Evolutionary conservation across 2,797 vertebrate species (phyloP).

Genomic region (Rhinella marina): DNA sequence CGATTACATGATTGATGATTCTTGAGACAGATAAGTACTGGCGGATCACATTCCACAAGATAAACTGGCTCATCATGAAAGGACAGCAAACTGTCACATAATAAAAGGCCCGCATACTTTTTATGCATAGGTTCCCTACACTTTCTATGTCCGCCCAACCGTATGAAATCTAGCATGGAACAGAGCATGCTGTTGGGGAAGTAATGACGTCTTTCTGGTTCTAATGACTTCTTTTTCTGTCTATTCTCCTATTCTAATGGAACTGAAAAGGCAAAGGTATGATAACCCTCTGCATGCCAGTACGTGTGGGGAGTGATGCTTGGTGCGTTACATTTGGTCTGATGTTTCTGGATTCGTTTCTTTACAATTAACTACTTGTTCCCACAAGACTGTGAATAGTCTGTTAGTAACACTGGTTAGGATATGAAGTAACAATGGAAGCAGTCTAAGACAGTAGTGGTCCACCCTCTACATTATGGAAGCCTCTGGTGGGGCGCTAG

Average conservation of each 20-base stretch:
- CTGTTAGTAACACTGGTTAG: too few relatives aligned
- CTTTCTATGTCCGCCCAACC: not conserved
- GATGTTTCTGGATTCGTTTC: not conserved
- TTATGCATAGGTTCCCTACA: not conserved
- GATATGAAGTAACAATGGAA: too few relatives aligned
- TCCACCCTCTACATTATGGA: too few relatives aligned
- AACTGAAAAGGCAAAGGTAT: conserved; percentile 94
- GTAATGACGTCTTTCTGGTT: not conserved
- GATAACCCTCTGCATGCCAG: conserved; percentile 68
- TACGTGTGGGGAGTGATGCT: not conserved
- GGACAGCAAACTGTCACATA: not conserved
- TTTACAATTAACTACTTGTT: too few relatives aligned
- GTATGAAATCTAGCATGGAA: not conserved
- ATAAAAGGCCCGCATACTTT: not conserved
- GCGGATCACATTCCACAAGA: too few relatives aligned
- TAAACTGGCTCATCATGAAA: too few relatives aligned
- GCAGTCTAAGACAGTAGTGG: too few relatives aligned
- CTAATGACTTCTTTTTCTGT: conserved; percentile 63
- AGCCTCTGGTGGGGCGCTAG: too few relatives aligned
- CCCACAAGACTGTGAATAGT: too few relatives aligned
- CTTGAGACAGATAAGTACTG: too few relatives aligned
- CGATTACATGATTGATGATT: too few relatives aligned
- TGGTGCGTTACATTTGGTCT: not conserved
- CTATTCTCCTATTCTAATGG: conserved; percentile 76
- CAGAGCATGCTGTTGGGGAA: not conserved